Conservation (phyloP, 2,888 invertebrate genomes). For the Prenolepis imparis region DNA sequence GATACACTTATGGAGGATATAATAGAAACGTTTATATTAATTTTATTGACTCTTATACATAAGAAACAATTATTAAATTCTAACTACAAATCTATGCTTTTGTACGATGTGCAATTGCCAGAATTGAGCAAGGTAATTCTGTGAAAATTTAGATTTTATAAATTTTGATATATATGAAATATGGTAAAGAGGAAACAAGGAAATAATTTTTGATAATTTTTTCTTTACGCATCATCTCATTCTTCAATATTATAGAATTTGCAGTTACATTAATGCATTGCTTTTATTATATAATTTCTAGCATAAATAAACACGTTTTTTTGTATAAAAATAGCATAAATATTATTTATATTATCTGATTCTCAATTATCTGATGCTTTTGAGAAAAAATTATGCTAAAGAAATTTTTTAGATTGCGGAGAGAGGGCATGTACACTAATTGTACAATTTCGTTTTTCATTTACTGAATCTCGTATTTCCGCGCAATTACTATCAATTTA, state of each 20-base stretch:
- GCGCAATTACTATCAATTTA: background rate
- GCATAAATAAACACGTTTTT: background rate
- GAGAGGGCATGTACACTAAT: background rate
- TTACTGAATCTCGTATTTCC: slow-evolving; percentile 8
- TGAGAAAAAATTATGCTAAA: background rate
- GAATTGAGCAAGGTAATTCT: slow-evolving; percentile 77
- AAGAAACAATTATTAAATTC: slow-evolving; percentile 81
- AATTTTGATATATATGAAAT: background rate
- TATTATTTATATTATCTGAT: background rate
- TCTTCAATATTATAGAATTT: background rate
- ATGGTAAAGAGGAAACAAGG: background rate
- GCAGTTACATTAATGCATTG: background rate
- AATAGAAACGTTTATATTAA: slow-evolving; percentile 87
- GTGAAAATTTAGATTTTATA: background rate
- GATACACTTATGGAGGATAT: slow-evolving; percentile 85
- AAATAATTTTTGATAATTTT: background rate
- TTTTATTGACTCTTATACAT: slow-evolving; percentile 86
- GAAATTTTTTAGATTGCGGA: background rate
- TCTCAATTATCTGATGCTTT: background rate
- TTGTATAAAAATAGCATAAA: background rate
- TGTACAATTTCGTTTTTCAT: background rate
- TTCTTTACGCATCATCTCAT: background rate
- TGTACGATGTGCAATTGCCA: slow-evolving; percentile 78
- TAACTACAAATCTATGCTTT: slow-evolving; percentile 74
- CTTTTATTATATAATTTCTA: background rate